Percentiles rank a stretch among this genome's conserved stretches.
phyloP scores from a whole-genome alignment of 2,797 vertebrate species.

The Geotrypetes seraphini region DNA sequence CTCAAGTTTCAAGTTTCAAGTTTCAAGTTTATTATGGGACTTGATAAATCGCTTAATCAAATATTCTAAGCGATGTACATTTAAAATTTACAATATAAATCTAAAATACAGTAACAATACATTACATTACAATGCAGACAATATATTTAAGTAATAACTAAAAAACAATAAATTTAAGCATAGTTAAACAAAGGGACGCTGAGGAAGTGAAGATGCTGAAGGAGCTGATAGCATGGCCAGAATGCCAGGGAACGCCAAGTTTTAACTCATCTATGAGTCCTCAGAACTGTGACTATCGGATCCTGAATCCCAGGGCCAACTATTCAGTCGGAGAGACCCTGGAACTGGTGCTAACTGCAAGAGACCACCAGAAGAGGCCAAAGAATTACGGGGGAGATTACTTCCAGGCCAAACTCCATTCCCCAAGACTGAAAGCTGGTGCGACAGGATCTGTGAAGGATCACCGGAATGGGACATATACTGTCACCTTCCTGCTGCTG shows the following conservation, averaged over 20 bases:
- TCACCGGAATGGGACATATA: slow-evolving; percentile 36
- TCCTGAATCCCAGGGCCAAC: neutral
- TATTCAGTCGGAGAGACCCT: slow-evolving; percentile 24
- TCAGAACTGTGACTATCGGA: slow-evolving; percentile 6
- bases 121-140: too few species aligned
- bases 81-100: too few species aligned
- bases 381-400: slow-evolving; percentile 37
- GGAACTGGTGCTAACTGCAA: slow-evolving; percentile 18
- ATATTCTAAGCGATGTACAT: too few species aligned
- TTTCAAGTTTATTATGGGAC: too few species aligned
- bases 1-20: too few species aligned
- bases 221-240: neutral
- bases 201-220: too few species aligned
- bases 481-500: slow-evolving; percentile 22
- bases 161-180: too few species aligned
- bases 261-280: neutral
- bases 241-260: neutral
- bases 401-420: slow-evolving; percentile 31
- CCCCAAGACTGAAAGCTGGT: slow-evolving; percentile 20
- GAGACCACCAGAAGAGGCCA: slow-evolving; percentile 14
- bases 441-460: slow-evolving; percentile 26
- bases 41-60: too few species aligned
- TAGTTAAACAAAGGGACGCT: too few species aligned
- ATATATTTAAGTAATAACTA: too few species aligned
- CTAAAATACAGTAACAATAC: too few species aligned